Percentiles rank a stretch among this genome's conserved stretches.
These are phyloP conservation scores for Penaeus vannamei DNA, from an alignment of 1,140 invertebrate species.

Conservation along the genomic window DNA sequence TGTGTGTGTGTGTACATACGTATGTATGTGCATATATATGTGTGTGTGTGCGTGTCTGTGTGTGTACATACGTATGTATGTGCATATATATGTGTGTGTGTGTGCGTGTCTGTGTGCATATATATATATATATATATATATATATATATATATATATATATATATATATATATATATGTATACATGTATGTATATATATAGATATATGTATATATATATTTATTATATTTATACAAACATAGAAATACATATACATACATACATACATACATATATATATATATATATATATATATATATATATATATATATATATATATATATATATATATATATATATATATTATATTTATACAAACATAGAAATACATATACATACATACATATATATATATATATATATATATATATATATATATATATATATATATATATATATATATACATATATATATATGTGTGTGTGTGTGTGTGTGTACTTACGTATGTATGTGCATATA, in stretches of 20 bases:
- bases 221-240: too few species aligned
- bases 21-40: conserved; percentile 1
- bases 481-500: too few species aligned
- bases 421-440: too few species aligned
- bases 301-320: conserved; percentile 16
- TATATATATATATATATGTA: conserved; percentile 4
- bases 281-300: too few species aligned
- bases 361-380: too few species aligned
- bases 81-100: neutral
- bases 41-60: conserved; percentile 19
- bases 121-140: neutral
- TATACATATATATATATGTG: too few species aligned
- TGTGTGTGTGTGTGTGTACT: too few species aligned
- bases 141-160: neutral
- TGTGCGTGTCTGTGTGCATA: conserved; percentile 4
- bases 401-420: too few species aligned
- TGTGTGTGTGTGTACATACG: neutral
- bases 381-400: conserved; percentile 14
- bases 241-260: neutral
- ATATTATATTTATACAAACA: too few species aligned
- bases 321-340: conserved; percentile 8
- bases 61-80: conserved; percentile 3
- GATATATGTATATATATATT: neutral
- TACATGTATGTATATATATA: conserved; percentile 1
- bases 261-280: conserved; percentile 1